These are phyloP conservation scores for Lepidochrysops patricia DNA, from an alignment of 2,888 invertebrate species.

Conservation along the genomic window DNA sequence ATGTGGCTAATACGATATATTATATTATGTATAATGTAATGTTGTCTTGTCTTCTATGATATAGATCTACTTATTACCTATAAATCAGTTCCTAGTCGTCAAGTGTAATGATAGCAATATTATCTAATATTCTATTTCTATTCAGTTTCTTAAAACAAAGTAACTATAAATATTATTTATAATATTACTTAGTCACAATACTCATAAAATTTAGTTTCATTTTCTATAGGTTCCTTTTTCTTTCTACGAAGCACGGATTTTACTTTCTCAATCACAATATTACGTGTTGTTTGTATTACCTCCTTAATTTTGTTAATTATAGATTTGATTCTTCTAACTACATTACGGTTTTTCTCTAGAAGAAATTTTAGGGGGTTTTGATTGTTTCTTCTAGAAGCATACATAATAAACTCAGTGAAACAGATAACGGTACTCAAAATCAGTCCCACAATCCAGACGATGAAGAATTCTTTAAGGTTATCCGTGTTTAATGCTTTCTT, in stretches of 20 bases:
- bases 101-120: no score
- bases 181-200: not conserved
- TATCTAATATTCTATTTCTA: no score
- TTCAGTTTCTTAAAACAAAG: no score
- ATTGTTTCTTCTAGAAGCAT: constrained; percentile 11
- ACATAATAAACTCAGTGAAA: constrained; percentile 33
- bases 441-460: constrained; percentile 43
- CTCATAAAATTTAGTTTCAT: not conserved
- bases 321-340: not conserved
- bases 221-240: not conserved
- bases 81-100: no score
- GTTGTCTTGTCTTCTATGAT: no score
- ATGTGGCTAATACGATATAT: constrained; percentile 25
- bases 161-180: no score
- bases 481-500: constrained; percentile 47
- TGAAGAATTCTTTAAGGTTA: constrained; percentile 64
- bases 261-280: not conserved
- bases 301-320: not conserved
- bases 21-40: no score
- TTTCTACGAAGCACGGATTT: not conserved
- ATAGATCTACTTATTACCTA: no score
- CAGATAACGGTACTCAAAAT: constrained; percentile 40
- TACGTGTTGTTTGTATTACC: not conserved
- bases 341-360: not conserved
- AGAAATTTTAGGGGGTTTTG: not conserved